A percentile compares a stretch with the other conserved stretches of the same genome.
Evolutionary conservation across 2,888 invertebrate genomes (phyloP).

Genomic region (Yponomeuta evonymella): DNA sequence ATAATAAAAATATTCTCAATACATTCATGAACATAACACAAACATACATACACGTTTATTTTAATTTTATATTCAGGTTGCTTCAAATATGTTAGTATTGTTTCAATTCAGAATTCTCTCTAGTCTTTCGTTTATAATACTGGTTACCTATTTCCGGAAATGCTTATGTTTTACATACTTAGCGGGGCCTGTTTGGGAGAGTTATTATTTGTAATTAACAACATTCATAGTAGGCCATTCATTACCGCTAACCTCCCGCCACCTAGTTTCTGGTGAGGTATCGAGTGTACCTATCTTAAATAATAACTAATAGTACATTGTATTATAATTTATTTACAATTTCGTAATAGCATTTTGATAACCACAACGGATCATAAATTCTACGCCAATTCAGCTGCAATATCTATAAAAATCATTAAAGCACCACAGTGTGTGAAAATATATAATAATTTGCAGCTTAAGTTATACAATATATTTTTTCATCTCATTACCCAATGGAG

Average conservation of each 20-base stretch:
- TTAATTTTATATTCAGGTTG: neutral
- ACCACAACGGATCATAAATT: neutral
- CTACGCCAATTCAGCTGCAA: conserved; percentile 3
- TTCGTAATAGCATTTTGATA: neutral
- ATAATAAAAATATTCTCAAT: conserved; percentile 15
- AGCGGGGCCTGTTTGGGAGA: neutral
- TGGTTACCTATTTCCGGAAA: conserved; percentile 43
- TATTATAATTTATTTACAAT: conserved; percentile 9
- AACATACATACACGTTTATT: conserved; percentile 5
- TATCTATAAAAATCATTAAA: conserved; percentile 13
- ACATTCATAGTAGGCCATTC: neutral
- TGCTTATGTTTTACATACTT: conserved; percentile 21
- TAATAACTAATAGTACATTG: conserved; percentile 7
- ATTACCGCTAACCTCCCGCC: neutral
- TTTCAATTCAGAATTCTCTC: neutral
- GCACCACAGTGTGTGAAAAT: conserved; percentile 15
- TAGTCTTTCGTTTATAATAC: conserved; percentile 39
- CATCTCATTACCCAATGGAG: neutral
- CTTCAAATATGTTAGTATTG: conserved; percentile 2
- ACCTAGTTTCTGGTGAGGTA: conserved; percentile 7
- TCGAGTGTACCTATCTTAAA: neutral
- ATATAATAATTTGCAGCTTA: conserved; percentile 10
- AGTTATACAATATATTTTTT: neutral
- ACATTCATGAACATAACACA: conserved; percentile 19
- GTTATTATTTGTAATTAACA: neutral